Evolutionary conservation across 2,797 vertebrate species (phyloP).

Genomic region (Lagorchestes hirsutus): DNA sequence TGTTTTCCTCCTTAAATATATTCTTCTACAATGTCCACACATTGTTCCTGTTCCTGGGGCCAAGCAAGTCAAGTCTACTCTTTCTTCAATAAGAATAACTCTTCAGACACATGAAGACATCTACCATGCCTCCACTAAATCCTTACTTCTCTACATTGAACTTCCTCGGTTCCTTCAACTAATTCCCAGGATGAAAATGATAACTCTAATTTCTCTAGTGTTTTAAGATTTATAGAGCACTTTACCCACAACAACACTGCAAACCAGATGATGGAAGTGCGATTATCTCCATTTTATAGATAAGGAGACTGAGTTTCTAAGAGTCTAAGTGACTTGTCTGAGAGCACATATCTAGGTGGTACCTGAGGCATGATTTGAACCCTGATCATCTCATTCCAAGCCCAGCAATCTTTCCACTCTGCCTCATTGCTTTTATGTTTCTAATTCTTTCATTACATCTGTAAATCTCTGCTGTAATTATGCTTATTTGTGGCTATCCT

Average conservation of each 20-base stretch:
- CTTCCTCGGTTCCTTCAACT: neutral
- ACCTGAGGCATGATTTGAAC: neutral
- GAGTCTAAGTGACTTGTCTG: neutral
- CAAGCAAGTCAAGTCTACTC: neutral
- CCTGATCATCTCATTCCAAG: neutral
- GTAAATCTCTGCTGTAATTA: neutral
- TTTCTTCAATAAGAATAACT: neutral
- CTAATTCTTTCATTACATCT: neutral
- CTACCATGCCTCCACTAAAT: neutral
- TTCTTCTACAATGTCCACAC: neutral
- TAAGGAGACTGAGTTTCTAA: neutral
- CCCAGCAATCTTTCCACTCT: neutral
- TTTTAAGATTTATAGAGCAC: neutral
- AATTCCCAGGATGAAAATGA: neutral
- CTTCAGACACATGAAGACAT: neutral
- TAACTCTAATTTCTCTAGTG: neutral
- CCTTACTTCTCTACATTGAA: neutral
- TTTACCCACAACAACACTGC: neutral
- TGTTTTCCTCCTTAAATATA: neutral
- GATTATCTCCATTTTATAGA: neutral
- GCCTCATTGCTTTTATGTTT: neutral
- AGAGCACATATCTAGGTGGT: neutral
- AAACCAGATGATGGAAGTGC: neutral
- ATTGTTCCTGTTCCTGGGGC: neutral
- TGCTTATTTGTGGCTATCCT: neutral